Evolutionary conservation across 2,113 vertebrate genomes (phyloP), one percentile per base, ranked within the genome.

Genomic region (Microtus montanus): DNA sequence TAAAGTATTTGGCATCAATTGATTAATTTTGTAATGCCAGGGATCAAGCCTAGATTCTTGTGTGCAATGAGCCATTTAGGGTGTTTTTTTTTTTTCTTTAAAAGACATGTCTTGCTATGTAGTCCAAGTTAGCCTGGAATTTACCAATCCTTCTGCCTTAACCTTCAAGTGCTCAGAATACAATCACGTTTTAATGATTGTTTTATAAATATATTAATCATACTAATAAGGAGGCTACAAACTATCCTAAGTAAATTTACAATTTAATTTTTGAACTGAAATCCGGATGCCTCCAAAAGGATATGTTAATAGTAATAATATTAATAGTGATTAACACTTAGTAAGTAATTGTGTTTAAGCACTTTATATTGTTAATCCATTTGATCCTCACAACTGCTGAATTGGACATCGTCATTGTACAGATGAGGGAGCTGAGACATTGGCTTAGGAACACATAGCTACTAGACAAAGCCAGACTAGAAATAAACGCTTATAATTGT

Each of bases 271-370:
- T 89, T 78, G 10, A 77, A 75, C 63, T 30, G 88, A 87, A 90
- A 41, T 93, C 30, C 89, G 49, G 74, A 78, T 84, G 28, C 41
- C 44, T 80, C 26, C 17, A 80, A 85, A 93, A 41, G 49, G 79
- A 80, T 70, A 54, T 87, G 87, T 64, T 41, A 79, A 89, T 75
- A 77, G 63, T 89, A 93, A 88, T 7, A 61, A 6, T 90, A 70
- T 87, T 92, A 95, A 54, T 91, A 80, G 71, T 87, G 66, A 74
- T 47, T 88, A 75, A 47, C n/a, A 90, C 83, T 94, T 94, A 92
- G 35, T 78, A 91, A 86, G 47, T 64, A 92, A 10, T 93, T 95
- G 14, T 86, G 6, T 94, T 22, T 95, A 73, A 68, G 20, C 19
- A 83, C 44, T 91, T 95, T 89, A 44, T 91, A 58, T 83, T 20